Evolutionary conservation across 1,140 invertebrate genomes (phyloP), one percentile per base, ranked within the genome.

Genomic region (Drosophila dunni): DNA sequence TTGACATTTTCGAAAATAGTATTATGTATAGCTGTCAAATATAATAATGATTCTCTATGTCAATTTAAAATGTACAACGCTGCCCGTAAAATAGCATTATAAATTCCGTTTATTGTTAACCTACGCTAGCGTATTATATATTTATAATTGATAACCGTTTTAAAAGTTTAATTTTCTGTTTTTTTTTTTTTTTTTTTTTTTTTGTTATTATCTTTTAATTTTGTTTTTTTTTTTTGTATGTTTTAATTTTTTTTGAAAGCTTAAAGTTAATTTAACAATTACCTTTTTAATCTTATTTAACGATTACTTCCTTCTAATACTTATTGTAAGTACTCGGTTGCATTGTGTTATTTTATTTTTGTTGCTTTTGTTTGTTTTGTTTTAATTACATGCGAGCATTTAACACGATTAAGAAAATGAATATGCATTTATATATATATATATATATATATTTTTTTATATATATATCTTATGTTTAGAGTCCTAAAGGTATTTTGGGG

Each of bases 231-330:
- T 42, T 38, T 38, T 38, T 38, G 7, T 38, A 29, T 45, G 40
- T 42, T 11, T 42, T 10, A 13, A 5, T n/a, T 42, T 8, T 38
- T 54, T 56, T 40, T 40, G 53, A 56, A 71, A 81, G 65, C 72
- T 69, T 83, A 88, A 65, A 74, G 72, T 82, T 72, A 76, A 68
- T 66, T 83, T 81, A 88, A 88, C 83, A 85, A 66, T 81, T 79
- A 86, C 68, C 58, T 76, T 78, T 29, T 81, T 79, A 71, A 73
- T 78, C 76, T 89, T 88, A 78, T 77, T 78, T 75, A 89, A 83
- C 80, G 84, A 88, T 80, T 89, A 62, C 60, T 78, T 85, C 67
- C 77, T 63, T 79, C 51, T 70, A 65, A 62, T 64, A 65, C 60
- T 56, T 75, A 71, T 71, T 58, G 20, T 62, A 75, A 65, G 62